Base-by-base conservation (phyloP, 2,888 invertebrate genomes). In the Agrochola macilenta region DNA sequence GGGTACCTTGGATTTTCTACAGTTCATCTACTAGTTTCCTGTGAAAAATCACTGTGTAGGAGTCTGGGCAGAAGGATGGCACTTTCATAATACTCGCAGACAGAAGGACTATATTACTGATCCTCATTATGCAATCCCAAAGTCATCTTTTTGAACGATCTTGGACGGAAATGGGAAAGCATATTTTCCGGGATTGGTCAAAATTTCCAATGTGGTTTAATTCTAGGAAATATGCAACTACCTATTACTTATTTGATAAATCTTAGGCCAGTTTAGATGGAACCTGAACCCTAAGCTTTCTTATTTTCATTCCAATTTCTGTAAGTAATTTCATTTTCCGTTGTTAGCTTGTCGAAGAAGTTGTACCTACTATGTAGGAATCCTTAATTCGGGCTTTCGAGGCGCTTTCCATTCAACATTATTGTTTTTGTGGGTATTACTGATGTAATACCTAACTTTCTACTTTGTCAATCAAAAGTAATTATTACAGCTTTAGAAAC, bases 371-470 rank as follows among this genome's bases (percentile, higher is more conserved):
- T 39, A 43, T 1, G 3, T 20, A 39, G 12, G 3, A 39, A 39
- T 52, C 17, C 5, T 57, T 20, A 46, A 58, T 58, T 46, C 20
- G 7, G 20, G 4, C 1, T 63, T 46, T 35, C 20, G 5, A 3
- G 26, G 5, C 14, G 39, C 61, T 61, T 35, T 64, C 17, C 11
- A 57, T 57, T 52, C 5, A n/a, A 11, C 26, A n/a, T 30, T 9
- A 12, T 12, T 23, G 2, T 35, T 35, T 74, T 43, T 76, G 11
- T 57, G 11, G 7, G n/a, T 64, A 77, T 23, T 23, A 54, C 9
- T n/a, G 23, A 52, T 76, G 39, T 52, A 43, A 60, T 58, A 23
- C 26, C 39, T 64, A 43, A n/a, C 39, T 74, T 80, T 80, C 69
- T 75, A 61, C 17, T 66, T 61, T 39, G 64, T n/a, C 17, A 60